Evolutionary conservation across 2,888 invertebrate species (phyloP).

Genomic region (Lamellibrachia columna): DNA sequence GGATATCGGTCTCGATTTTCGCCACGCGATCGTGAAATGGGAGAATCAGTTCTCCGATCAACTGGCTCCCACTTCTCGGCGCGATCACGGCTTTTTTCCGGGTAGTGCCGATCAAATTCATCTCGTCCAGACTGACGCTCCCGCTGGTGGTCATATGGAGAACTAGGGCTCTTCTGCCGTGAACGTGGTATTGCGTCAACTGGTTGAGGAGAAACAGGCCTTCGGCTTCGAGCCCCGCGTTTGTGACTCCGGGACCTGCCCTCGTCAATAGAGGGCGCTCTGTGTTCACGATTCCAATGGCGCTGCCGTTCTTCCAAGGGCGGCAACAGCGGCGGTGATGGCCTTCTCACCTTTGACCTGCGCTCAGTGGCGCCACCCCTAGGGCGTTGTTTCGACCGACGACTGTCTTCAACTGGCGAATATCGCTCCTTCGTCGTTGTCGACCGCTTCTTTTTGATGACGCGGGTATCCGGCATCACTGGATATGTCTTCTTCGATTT

Average conservation of each 20-base stretch:
- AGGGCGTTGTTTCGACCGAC: neutral
- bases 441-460: neutral
- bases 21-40: neutral
- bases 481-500: neutral
- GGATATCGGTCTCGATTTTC: neutral
- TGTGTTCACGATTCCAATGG: neutral
- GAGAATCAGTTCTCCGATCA: neutral
- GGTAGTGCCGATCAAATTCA: neutral
- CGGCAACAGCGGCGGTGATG: neutral
- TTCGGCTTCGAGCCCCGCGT: neutral
- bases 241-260: neutral
- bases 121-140: neutral
- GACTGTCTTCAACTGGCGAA: neutral
- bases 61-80: neutral
- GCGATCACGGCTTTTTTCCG: neutral
- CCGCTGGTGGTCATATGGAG: neutral
- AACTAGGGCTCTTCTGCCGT: conserved; percentile 2
- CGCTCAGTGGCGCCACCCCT: neutral
- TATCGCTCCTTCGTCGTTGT: neutral
- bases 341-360: neutral
- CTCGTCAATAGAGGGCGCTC: neutral
- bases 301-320: neutral
- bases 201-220: neutral
- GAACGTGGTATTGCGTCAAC: neutral
- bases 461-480: neutral